Percentiles rank a stretch among this genome's conserved stretches.
Evolutionary conservation across 1,140 invertebrate genomes (phyloP).

Genomic region (Drosophila ercepeae): DNA sequence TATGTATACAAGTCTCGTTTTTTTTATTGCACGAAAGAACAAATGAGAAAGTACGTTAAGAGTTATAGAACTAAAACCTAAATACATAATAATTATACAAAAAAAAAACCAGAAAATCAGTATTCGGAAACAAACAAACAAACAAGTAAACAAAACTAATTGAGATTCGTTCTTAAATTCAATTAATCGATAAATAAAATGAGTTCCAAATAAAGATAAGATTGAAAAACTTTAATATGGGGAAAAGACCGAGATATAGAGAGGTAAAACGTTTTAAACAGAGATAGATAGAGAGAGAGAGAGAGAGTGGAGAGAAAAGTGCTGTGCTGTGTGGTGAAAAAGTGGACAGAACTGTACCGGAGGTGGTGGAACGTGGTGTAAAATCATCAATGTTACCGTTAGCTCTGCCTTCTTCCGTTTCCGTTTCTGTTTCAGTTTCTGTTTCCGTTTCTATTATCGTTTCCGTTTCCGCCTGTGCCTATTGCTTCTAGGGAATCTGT

Average conservation of each 20-base stretch:
- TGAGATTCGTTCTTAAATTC: background rate
- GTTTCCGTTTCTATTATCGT: slow-evolving; percentile 19
- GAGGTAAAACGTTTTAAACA: background rate
- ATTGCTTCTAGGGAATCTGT: slow-evolving; percentile 45
- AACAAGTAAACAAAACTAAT: slow-evolving; percentile 8
- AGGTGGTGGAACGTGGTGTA: slow-evolving; percentile 35
- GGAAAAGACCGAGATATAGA: background rate
- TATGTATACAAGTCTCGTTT: slow-evolving; percentile 69
- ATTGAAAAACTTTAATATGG: background rate
- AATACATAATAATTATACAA: slow-evolving; percentile 41
- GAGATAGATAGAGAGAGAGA: background rate
- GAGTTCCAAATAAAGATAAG: background rate
- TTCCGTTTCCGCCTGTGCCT: slow-evolving; percentile 40
- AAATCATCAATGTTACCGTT: slow-evolving; percentile 30
- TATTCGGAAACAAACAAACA: slow-evolving; percentile 11
- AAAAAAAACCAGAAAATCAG: slow-evolving; percentile 26
- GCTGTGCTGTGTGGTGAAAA: slow-evolving; percentile 31
- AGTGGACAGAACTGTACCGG: slow-evolving; percentile 25
- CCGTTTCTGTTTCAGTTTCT: slow-evolving; percentile 1
- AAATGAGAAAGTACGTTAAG: slow-evolving; percentile 32
- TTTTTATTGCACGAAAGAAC: slow-evolving; percentile 67
- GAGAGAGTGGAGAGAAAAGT: slow-evolving; percentile 11
- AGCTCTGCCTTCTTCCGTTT: slow-evolving; percentile 25
- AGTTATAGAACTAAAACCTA: slow-evolving; percentile 47
- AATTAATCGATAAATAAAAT: background rate